Evolutionary conservation across 30 jellyfish, hydroid and myxozoan species (phyloP).

Genomic region (Rhopilema esculentum): DNA sequence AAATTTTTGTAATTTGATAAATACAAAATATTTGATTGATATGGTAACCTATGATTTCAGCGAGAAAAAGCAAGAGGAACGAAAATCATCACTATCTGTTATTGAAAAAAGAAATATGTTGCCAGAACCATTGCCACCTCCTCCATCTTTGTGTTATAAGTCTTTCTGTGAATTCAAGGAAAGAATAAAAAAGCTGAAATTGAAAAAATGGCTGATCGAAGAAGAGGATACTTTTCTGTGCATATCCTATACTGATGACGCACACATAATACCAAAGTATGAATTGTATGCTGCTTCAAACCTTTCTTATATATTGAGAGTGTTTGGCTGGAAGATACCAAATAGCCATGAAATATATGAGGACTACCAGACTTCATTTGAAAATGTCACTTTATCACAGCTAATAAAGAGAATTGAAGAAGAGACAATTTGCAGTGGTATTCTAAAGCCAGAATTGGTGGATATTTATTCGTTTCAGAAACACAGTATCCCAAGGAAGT

Average conservation of each 20-base stretch:
- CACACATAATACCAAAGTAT: constrained; percentile 24
- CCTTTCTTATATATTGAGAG: constrained; percentile 11
- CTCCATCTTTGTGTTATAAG: constrained; percentile 1
- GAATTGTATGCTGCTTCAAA: constrained; percentile 16
- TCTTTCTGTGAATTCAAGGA: background rate
- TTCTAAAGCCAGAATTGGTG: background rate
- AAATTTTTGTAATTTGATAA: too few species aligned
- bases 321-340: constrained; percentile 36
- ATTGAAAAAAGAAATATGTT: constrained; percentile 3
- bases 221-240: background rate
- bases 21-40: too few species aligned
- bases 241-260: background rate
- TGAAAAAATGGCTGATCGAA: background rate
- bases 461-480: background rate
- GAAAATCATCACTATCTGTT: constrained; percentile 3
- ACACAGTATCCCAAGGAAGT: constrained; percentile 27
- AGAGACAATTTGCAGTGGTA: constrained; percentile 17
- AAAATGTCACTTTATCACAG: constrained; percentile 22
- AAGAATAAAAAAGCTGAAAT: background rate
- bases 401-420: background rate
- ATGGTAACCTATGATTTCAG: background rate
- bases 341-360: constrained; percentile 16
- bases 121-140: background rate
- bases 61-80: background rate
- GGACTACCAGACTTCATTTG: background rate